Conservation (phyloP, 2,113 vertebrate species). For the Columba livia region DNA sequence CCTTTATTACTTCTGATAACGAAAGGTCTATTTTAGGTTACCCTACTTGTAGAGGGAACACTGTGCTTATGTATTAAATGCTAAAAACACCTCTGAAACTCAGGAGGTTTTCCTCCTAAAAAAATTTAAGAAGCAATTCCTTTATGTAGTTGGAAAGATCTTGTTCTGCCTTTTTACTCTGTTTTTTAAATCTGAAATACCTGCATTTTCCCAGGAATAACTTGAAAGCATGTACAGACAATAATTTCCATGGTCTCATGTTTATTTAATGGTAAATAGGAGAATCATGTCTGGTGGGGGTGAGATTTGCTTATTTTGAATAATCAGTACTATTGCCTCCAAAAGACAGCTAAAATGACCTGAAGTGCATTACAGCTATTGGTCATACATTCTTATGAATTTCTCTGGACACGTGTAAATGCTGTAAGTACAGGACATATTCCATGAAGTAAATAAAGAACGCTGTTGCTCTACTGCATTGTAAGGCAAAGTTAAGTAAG, state of each 20-base stretch:
- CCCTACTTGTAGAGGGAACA: not conserved
- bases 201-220: not conserved
- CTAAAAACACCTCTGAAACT: not conserved
- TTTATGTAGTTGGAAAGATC: not conserved
- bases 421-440: not conserved
- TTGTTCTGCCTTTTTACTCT: not conserved
- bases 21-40: not conserved
- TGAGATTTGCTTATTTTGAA: not conserved
- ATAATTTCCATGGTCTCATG: not conserved
- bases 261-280: not conserved
- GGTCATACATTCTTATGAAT: not conserved
- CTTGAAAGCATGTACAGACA: not conserved
- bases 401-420: not conserved
- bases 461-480: not conserved
- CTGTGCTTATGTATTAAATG: not conserved
- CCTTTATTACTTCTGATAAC: not conserved
- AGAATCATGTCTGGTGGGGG: not conserved
- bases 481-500: not conserved
- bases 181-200: not conserved
- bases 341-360: not conserved
- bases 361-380: not conserved
- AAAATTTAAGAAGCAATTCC: not conserved
- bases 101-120: not conserved
- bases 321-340: not conserved
- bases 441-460: not conserved